Conservation (phyloP, 2,888 invertebrate genomes). For the Taenaris catops region DNA sequence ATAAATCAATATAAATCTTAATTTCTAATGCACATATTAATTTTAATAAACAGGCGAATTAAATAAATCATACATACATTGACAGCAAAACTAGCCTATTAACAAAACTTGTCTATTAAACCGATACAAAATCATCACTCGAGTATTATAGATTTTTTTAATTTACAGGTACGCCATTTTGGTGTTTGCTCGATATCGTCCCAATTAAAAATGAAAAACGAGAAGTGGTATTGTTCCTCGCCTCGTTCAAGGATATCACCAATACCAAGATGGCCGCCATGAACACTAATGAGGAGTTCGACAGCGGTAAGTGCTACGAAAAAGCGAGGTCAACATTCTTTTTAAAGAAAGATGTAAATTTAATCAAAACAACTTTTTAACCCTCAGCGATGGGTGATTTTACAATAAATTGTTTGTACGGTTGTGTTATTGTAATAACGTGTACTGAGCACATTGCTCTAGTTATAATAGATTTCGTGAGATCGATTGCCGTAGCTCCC, state of each 20-base stretch:
- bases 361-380: constrained; percentile 14
- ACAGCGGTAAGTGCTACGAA: constrained; percentile 86
- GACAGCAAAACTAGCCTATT: too few relatives aligned
- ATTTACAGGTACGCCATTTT: constrained; percentile 91
- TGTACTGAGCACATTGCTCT: constrained; percentile 61
- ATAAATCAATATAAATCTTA: too few relatives aligned
- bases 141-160: constrained; percentile 24
- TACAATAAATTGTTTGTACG: constrained; percentile 27
- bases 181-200: constrained; percentile 98
- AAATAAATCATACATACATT: too few relatives aligned
- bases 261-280: constrained; percentile 93
- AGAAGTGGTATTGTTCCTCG: constrained; percentile 96
- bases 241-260: constrained; percentile 98
- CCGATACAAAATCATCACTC: too few relatives aligned
- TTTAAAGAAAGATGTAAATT: constrained; percentile 30
- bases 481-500: constrained; percentile 52
- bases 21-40: too few relatives aligned
- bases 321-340: constrained; percentile 32
- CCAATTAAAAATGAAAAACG: constrained; percentile 99
- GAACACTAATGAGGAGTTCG: constrained; percentile 90
- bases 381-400: constrained; percentile 9
- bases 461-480: constrained; percentile 41
- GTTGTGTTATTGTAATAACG: constrained; percentile 40
- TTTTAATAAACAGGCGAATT: too few relatives aligned
- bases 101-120: too few relatives aligned